Conservation (phyloP, 2,888 invertebrate species). For the Mechanitis messenoides region DNA sequence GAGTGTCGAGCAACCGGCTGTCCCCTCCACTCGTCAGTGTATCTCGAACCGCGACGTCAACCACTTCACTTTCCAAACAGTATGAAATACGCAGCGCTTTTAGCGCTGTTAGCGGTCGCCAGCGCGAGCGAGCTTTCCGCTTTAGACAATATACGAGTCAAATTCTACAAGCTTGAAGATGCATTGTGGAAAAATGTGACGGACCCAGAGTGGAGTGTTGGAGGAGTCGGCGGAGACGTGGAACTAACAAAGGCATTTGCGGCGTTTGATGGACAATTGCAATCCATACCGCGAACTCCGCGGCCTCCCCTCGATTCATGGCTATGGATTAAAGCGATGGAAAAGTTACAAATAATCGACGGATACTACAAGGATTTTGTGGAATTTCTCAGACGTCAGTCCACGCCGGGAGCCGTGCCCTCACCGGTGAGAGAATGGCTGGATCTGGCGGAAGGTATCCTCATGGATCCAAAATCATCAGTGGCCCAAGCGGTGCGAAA, state of each 20-base stretch:
- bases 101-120: slow-evolving; percentile 39
- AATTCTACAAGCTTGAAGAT: slow-evolving; percentile 77
- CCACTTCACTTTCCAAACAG: slow-evolving; percentile 39
- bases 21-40: slow-evolving; percentile 53
- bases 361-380: slow-evolving; percentile 82
- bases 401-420: slow-evolving; percentile 54
- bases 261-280: slow-evolving; percentile 71
- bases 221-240: slow-evolving; percentile 68
- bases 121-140: slow-evolving; percentile 50
- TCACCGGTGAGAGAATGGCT: slow-evolving; percentile 67
- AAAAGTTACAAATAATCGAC: slow-evolving; percentile 79
- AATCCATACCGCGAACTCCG: slow-evolving; percentile 47
- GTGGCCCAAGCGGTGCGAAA: slow-evolving; percentile 76
- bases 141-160: slow-evolving; percentile 78
- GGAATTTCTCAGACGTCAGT: slow-evolving; percentile 72
- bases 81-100: slow-evolving; percentile 59
- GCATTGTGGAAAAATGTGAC: slow-evolving; percentile 68
- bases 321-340: slow-evolving; percentile 79
- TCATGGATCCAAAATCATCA: slow-evolving; percentile 78
- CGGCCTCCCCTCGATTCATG: slow-evolving; percentile 63
- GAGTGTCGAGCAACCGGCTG: slow-evolving; percentile 33
- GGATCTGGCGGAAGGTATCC: slow-evolving; percentile 80
- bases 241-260: slow-evolving; percentile 77
- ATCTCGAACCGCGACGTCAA: slow-evolving; percentile 47
- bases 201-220: slow-evolving; percentile 54